Percentiles rank a stretch among this genome's conserved stretches.
Evolutionary conservation across 2,888 invertebrate genomes (phyloP).

Genomic region (Eristalinus aeneus): DNA sequence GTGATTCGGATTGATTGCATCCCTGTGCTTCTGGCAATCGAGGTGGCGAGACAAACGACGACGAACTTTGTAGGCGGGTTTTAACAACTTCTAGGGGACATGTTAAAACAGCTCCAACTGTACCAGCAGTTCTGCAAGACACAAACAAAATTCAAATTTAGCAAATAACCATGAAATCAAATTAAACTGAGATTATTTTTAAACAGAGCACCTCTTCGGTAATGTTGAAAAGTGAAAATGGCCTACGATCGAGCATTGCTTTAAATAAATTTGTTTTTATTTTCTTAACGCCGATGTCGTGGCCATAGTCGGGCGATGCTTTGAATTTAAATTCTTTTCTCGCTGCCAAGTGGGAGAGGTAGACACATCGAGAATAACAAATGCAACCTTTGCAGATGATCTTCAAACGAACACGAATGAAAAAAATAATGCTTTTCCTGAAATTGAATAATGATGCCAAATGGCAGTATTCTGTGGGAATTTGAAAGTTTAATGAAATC

Average conservation of each 20-base stretch:
- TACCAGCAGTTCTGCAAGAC: constrained; percentile 93
- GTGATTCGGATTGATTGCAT: constrained; percentile 80
- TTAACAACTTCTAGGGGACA: constrained; percentile 99
- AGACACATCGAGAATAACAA: constrained; percentile 11
- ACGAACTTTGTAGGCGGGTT: constrained; percentile 96
- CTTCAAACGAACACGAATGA: not conserved
- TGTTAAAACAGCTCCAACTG: constrained; percentile 97
- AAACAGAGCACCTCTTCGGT: not conserved
- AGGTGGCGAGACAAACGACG: constrained; percentile 83
- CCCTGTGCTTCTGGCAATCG: constrained; percentile 80
- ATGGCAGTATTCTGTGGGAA: not conserved
- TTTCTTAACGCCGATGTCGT: constrained; percentile 14
- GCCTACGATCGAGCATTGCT: not conserved
- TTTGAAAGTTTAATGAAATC: constrained; percentile 28
- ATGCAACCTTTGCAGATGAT: not conserved
- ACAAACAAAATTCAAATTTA: constrained; percentile 56
- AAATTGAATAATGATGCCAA: constrained; percentile 31
- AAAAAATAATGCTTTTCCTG: constrained; percentile 13
- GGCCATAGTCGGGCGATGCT: not conserved
- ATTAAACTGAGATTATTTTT: not conserved
- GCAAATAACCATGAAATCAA: not conserved
- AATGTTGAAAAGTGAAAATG: constrained; percentile 17
- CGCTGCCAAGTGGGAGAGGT: constrained; percentile 32
- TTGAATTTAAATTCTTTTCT: constrained; percentile 24
- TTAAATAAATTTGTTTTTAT: constrained; percentile 44